These are phyloP conservation scores for Tapera naevia DNA, from an alignment of 2,797 vertebrate genomes.

Conservation along the genomic window DNA sequence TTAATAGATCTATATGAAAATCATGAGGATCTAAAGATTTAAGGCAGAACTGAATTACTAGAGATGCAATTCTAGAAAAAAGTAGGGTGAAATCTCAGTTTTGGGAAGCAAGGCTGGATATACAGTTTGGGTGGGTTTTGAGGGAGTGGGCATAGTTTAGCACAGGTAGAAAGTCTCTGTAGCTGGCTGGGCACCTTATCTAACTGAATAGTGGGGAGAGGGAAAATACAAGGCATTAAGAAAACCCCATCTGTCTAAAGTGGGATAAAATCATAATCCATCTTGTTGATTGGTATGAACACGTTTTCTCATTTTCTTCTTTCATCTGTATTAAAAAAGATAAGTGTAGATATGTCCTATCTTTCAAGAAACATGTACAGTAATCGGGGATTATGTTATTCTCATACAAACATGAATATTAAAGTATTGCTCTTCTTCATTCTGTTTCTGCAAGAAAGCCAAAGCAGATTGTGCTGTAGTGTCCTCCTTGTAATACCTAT, in stretches of 20 bases:
- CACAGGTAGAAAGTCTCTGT: not conserved
- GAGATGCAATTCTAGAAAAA: not conserved
- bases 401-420: not conserved
- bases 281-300: not conserved
- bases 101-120: not conserved
- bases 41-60: not conserved
- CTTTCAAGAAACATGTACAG: not conserved
- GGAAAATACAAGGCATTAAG: not conserved
- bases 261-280: not conserved
- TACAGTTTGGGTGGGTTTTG: not conserved
- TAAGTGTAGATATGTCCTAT: not conserved
- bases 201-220: not conserved
- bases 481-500: not conserved
- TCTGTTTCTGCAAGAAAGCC: not conserved
- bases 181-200: not conserved
- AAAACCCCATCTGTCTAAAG: not conserved
- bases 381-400: not conserved
- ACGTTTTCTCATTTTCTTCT: not conserved
- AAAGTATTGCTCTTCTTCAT: not conserved
- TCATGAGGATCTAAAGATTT: not conserved
- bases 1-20: not conserved
- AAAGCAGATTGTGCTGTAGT: not conserved
- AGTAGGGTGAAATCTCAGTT: not conserved
- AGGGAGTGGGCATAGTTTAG: not conserved
- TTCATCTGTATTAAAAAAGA: not conserved